These are phyloP conservation scores for Dyspetes luteomarginatus DNA, from an alignment of 2,888 invertebrate genomes.

Conservation along the genomic window DNA sequence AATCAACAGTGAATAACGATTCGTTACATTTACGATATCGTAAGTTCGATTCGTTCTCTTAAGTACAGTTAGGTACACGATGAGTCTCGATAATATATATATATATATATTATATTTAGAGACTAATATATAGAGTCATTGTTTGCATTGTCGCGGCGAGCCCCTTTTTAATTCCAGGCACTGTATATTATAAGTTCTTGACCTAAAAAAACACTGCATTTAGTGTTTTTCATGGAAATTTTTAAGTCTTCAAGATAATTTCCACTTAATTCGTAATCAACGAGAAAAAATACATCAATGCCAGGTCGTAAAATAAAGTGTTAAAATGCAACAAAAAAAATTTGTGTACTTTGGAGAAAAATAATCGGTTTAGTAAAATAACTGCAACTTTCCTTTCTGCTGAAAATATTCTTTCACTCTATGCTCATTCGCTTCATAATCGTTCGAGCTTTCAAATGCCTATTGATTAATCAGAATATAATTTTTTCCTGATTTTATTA, in stretches of 20 bases:
- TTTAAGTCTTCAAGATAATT: background rate
- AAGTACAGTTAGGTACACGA: slow-evolving; percentile 35
- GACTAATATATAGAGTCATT: slow-evolving; percentile 8
- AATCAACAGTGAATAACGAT: slow-evolving; percentile 24
- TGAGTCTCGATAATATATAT: slow-evolving; percentile 15
- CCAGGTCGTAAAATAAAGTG: background rate
- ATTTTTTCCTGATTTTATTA: too few relatives aligned
- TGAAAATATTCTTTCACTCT: too few relatives aligned
- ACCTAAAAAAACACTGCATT: background rate
- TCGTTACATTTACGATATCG: slow-evolving; percentile 7
- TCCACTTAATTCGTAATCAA: background rate
- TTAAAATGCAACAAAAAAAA: background rate
- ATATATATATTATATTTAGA: background rate
- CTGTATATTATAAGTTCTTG: background rate
- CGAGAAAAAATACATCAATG: background rate
- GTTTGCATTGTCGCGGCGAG: slow-evolving; percentile 28
- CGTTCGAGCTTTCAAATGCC: too few relatives aligned
- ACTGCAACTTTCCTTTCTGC: too few relatives aligned
- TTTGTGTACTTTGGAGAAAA: too few relatives aligned
- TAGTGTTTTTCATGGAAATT: background rate
- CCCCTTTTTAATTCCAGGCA: slow-evolving; percentile 22
- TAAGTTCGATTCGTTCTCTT: slow-evolving; percentile 12
- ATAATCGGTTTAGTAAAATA: too few relatives aligned
- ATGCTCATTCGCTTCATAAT: too few relatives aligned
- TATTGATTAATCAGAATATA: too few relatives aligned